A percentile compares a stretch with the other conserved stretches of the same genome.
phyloP scores from a whole-genome alignment of 1,140 invertebrate species.

The Zaprionus kolodkinae region DNA sequence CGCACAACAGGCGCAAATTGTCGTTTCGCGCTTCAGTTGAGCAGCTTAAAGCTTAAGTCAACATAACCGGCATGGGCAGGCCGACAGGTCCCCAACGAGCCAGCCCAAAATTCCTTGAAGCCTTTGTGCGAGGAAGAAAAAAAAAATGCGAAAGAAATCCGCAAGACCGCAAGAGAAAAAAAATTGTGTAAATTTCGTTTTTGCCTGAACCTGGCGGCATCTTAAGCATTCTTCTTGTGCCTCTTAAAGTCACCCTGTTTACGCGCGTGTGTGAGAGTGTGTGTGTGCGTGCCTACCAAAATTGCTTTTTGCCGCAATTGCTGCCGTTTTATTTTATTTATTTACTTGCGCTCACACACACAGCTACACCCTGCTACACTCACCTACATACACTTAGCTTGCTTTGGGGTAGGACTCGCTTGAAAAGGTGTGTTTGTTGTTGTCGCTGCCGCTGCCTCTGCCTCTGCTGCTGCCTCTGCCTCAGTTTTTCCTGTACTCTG shows the following conservation, averaged over 20 bases:
- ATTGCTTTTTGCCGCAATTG: conserved; percentile 66
- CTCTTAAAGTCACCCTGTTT: conserved; percentile 57
- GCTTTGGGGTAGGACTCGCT: neutral
- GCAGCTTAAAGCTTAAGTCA: conserved; percentile 79
- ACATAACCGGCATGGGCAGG: conserved; percentile 56
- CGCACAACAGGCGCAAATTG: conserved; percentile 76
- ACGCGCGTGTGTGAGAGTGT: conserved; percentile 26
- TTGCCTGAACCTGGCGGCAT: conserved; percentile 57
- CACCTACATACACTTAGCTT: neutral
- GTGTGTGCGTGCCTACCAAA: conserved; percentile 51
- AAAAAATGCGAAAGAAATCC: conserved; percentile 26
- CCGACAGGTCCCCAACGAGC: neutral
- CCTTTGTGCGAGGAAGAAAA: conserved; percentile 43
- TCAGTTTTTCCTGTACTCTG: conserved; percentile 10
- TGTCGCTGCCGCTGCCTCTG: conserved; percentile 9
- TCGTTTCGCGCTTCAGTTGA: conserved; percentile 80
- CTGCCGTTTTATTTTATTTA: conserved; percentile 76
- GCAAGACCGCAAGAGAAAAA: conserved; percentile 29
- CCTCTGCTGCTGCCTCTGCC: conserved; percentile 28
- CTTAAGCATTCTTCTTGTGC: conserved; percentile 64
- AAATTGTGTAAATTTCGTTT: conserved; percentile 70
- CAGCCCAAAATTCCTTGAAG: conserved; percentile 61
- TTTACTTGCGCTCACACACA: conserved; percentile 60
- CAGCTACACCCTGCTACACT: neutral
- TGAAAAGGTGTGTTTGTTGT: conserved; percentile 62